Evolutionary conservation across 2,113 vertebrate genomes (phyloP).

Genomic region (Sturnus vulgaris): DNA sequence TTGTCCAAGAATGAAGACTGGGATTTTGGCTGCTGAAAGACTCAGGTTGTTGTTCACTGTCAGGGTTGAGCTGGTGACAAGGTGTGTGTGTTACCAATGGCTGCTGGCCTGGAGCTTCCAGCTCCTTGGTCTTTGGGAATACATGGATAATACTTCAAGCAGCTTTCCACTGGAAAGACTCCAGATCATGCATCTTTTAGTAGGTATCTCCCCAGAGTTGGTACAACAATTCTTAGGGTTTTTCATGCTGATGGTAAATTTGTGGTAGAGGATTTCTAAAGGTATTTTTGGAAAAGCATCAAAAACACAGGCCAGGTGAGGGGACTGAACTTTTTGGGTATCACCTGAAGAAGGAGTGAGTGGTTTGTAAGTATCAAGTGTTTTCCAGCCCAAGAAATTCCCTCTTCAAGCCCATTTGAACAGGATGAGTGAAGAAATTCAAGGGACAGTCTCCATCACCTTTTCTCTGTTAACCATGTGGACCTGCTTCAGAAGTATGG

Average conservation of each 20-base stretch:
- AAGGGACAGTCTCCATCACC: neutral
- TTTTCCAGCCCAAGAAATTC: neutral
- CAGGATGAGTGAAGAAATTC: neutral
- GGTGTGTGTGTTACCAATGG: fast-evolving
- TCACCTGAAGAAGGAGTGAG: neutral
- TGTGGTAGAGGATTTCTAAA: neutral
- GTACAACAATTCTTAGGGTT: neutral
- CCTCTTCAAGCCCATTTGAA: neutral
- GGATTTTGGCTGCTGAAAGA: neutral
- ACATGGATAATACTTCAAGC: neutral
- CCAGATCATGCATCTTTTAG: neutral
- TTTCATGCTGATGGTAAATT: fast-evolving
- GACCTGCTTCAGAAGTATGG: neutral
- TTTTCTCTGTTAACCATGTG: fast-evolving
- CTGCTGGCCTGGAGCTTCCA: neutral
- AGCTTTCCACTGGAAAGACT: neutral
- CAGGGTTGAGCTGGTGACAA: neutral
- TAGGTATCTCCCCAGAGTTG: neutral
- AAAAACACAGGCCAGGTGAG: neutral
- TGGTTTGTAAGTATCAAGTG: neutral
- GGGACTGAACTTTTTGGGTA: neutral
- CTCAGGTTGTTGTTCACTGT: neutral
- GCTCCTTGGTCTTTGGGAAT: neutral
- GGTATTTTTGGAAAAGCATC: neutral
- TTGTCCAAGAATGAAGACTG: neutral